Conservation (phyloP, 2,113 vertebrate genomes). For the Leptobrachium ailaonicum region DNA sequence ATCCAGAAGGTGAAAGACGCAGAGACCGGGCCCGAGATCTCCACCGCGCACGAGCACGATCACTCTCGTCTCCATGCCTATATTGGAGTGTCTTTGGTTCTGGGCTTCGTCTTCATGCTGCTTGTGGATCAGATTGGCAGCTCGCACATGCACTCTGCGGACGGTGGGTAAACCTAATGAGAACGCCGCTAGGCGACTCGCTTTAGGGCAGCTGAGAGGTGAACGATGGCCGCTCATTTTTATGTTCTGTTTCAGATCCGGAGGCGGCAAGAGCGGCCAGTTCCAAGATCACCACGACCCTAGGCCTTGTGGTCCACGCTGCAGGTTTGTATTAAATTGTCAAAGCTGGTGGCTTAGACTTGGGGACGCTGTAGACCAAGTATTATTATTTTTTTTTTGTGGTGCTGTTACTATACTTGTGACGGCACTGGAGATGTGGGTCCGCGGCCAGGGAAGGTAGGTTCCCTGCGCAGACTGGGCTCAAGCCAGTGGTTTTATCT, state of each 20-base stretch:
- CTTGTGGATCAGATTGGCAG: slow-evolving; percentile 95
- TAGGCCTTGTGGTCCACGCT: slow-evolving; percentile 95
- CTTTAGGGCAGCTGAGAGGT: background rate
- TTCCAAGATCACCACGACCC: slow-evolving; percentile 94
- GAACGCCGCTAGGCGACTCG: background rate
- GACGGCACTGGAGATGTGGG: no score
- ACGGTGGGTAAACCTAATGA: slow-evolving; percentile 71
- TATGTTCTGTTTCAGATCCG: slow-evolving; percentile 75
- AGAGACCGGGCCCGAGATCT: slow-evolving; percentile 66
- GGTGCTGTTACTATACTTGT: no score
- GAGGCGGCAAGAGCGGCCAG: slow-evolving; percentile 81
- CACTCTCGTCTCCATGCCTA: slow-evolving; percentile 86
- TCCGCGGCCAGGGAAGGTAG: no score
- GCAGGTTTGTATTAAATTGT: slow-evolving; percentile 73
- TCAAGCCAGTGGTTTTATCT: no score
- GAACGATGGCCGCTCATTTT: background rate
- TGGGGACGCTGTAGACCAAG: no score
- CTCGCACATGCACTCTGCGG: slow-evolving; percentile 85
- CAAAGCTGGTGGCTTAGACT: no score
- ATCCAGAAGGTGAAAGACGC: slow-evolving; percentile 70
- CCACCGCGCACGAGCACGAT: slow-evolving; percentile 68
- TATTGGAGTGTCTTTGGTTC: slow-evolving; percentile 91
- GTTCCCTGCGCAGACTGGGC: no score
- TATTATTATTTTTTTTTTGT: no score
- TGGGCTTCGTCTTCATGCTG: slow-evolving; percentile 98